Conservation (phyloP, 2,888 invertebrate species). For the Eustalomyia histrio region DNA sequence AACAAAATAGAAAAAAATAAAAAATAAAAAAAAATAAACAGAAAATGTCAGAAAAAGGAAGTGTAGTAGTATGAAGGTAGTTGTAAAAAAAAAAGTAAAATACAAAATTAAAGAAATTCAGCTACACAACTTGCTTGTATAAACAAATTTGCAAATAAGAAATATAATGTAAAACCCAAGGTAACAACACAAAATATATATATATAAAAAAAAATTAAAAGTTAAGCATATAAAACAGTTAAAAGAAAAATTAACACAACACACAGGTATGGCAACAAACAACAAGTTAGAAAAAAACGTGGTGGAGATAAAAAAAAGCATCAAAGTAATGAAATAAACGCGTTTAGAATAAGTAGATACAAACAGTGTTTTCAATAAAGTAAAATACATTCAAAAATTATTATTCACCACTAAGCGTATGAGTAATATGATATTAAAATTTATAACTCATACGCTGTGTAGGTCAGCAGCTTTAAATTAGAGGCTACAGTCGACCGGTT, state of each 20-base stretch:
- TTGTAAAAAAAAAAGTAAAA: too few relatives aligned
- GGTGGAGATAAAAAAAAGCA: slow-evolving; percentile 23
- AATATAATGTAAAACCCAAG: slow-evolving; percentile 10
- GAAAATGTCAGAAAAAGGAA: slow-evolving; percentile 30
- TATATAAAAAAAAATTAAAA: slow-evolving; percentile 16
- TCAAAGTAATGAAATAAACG: slow-evolving; percentile 52
- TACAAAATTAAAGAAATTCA: slow-evolving; percentile 47
- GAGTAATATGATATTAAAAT: background rate
- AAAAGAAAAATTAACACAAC: slow-evolving; percentile 55
- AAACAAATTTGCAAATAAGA: slow-evolving; percentile 48
- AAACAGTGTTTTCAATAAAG: slow-evolving; percentile 36
- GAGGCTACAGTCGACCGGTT: too few relatives aligned
- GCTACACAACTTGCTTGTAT: slow-evolving; percentile 14
- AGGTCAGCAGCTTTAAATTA: too few relatives aligned
- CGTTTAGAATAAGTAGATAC: slow-evolving; percentile 25
- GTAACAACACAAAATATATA: background rate
- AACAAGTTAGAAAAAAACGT: slow-evolving; percentile 7
- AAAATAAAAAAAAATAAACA: too few relatives aligned
- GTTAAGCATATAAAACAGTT: slow-evolving; percentile 49
- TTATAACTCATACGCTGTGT: background rate
- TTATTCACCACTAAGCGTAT: background rate
- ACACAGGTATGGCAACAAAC: slow-evolving; percentile 22
- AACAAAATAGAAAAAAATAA: too few relatives aligned
- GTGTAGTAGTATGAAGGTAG: slow-evolving; percentile 2
- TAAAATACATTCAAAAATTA: background rate